Base-by-base conservation (phyloP, 2,888 invertebrate genomes). In the Stenurella melanura region DNA sequence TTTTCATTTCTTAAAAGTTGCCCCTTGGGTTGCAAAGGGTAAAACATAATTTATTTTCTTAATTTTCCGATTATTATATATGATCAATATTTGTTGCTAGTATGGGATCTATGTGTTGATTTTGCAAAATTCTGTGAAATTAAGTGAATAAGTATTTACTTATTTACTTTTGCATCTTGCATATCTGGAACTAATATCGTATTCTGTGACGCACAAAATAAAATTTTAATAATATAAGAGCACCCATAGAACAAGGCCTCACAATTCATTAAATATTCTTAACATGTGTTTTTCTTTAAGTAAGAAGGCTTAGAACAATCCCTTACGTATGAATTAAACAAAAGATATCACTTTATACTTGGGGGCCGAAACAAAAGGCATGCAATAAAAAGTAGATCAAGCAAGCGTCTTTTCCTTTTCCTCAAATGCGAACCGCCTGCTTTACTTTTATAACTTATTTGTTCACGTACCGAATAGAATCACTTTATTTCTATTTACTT, bases 401-500 rank as follows among this genome's bases (percentile, higher is more conserved):
- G 58, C 18, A 73, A 54, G 50, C 50, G 66, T 11, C 19, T 42
- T 66, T 67, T 67, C 57, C 58, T 71, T 71, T 26, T 18, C 19
- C 69, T 71, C 17, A 58, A 38, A 50, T 71, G 12, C 18, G 73
- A 67, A 19, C 34, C 63, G 9, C 6, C 54, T 26, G 50, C 57
- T 64, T 67, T 58, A 73, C 21, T 73, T 73, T 73, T 73, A 73
- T 66, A 66, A 67, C 67, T 67, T 67, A 67, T 73, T 73, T 73
- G 73, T 73, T 73, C 73, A 67, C 50, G 58, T 57, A 67, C 26
- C 30, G n/a, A 67, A 56, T 57, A 57, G 34, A 67, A 50, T 57
- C 73, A 58, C 66, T 73, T 64, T 64, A 56, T 66, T 66, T 73
- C 73, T 73, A 67, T 66, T 73, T 66, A 73, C 64, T 61, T 50